Evolutionary conservation across 1,140 invertebrate species (phyloP), one percentile per base, ranked within the genome.

Genomic region (Leptestheria dahalacensis): DNA sequence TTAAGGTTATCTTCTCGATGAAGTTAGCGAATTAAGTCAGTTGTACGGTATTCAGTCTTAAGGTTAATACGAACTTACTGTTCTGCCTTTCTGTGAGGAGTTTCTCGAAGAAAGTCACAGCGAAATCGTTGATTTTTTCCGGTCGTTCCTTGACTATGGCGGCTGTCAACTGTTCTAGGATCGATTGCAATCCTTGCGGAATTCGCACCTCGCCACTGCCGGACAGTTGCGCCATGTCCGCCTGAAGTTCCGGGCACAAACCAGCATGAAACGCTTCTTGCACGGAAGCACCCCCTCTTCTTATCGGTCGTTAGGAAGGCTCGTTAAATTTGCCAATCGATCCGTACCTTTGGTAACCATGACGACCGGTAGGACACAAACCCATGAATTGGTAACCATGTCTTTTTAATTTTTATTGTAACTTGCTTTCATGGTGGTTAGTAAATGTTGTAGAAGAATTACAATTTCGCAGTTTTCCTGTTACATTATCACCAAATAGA

Each of bases 91-190:
- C 58, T 28, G 50, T 49, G n/a, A 50, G 15, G 15, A 60, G 49
- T 20, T 60, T 48, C 1, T 60, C 24, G 49, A 50, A 59, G 41
- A 60, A 52, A 12, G 49, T 41, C 12, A 29, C 49, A 1, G 58
- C 49, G 52, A 60, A 60, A 3, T 50, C 23, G 46, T 51, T 29
- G 12, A 60, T 18, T 21, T 60, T 52, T 28, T 50, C 48, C 20
- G 58, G 58, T 21, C 52, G 58, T 33, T 60, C 21, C 10, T 49
- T 33, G 41, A 60, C 26, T 15, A 60, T 29, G 18, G 21, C 58
- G 18, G 29, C 21, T n/a, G 58, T 52, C 28, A 60, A 51, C n/a
- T 29, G 15, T 18, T 52, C 47, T 49, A 60, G 21, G 11, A 60
- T 20, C 4, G 49, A 29, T 12, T 28, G 25, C 41, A 60, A 12